Evolutionary conservation across 1,140 invertebrate species (phyloP), one percentile per base, ranked within the genome.

Genomic region (Babylonia areolata): DNA sequence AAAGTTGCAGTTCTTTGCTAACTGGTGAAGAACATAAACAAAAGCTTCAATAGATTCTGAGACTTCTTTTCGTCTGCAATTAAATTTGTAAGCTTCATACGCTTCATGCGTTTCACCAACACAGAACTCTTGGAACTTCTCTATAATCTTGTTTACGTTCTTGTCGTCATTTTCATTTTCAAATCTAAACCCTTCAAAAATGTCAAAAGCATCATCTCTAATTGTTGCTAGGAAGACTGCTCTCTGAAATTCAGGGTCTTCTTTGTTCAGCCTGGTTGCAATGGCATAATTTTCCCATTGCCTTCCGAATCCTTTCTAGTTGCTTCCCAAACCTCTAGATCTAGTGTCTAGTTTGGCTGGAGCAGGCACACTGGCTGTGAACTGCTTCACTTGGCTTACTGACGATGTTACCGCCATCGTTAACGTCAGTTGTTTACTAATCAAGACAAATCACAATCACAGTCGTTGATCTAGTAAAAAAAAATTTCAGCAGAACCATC

Each of bases 1-100:
- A 35, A 73, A 73, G n/a, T 73, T 73, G 71, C 71, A 73, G 35
- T n/a, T 73, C 35, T 73, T 73, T 73, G 71, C 71, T 73, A 73
- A 35, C 71, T 31, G 28, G 28, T 28, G 28, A 37, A 77, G 39
- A 37, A 31, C 73, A 39, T n/a, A 3, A 35, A 40, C 39, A n/a
- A 1, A 77, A 77, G 17, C 39, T 3, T 77, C 73, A 3, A 77
- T 77, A 42, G 73, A 39, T 40, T 77, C 35, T 39, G 33, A 37
- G 33, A 6, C 1, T 20, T 77, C 73, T 40, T 77, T n/a, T 37
- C 39, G 2, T 77, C 39, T 77, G 33, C 73, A 37, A 15, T 35
- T 9, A 77, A 77, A 37, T 33, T 37, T 64, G 12, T 20, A 3
- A 64, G 58, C 58, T 64, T 64, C 58, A 77, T 20, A 77, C 2